A percentile compares a stretch with the other conserved stretches of the same genome.
Evolutionary conservation across 2,888 invertebrate genomes (phyloP).

Genomic region (Pandemis corylana): DNA sequence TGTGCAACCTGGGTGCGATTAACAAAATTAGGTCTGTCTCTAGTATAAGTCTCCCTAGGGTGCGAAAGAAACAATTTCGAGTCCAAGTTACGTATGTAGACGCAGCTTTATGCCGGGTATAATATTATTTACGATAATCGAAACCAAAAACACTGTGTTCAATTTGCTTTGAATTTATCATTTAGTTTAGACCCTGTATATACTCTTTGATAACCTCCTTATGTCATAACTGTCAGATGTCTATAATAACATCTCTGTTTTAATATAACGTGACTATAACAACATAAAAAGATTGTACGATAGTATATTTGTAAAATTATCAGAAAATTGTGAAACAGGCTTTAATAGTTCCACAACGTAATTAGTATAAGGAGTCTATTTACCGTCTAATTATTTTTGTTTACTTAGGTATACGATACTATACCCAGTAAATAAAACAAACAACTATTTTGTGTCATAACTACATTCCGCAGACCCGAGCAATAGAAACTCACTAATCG

Average conservation of each 20-base stretch:
- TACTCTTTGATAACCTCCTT: too few relatives aligned
- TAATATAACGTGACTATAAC: too few relatives aligned
- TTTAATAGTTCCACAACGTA: background rate
- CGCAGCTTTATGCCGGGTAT: background rate
- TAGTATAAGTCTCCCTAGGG: background rate
- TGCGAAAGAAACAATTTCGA: background rate
- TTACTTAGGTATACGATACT: background rate
- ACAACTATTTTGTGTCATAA: background rate
- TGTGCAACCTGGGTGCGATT: constrained; percentile 36
- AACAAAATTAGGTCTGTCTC: constrained; percentile 34
- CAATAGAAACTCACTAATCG: background rate
- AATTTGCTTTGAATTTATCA: background rate
- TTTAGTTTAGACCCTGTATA: background rate
- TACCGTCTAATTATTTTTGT: background rate
- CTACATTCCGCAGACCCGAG: background rate
- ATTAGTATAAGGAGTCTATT: background rate
- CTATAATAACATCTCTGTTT: too few relatives aligned
- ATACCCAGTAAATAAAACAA: background rate
- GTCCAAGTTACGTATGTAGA: background rate
- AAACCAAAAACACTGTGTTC: background rate
- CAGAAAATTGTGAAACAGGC: too few relatives aligned
- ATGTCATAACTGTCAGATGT: too few relatives aligned
- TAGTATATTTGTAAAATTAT: too few relatives aligned
- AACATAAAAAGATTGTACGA: too few relatives aligned
- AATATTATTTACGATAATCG: too few relatives aligned